phyloP scores from a whole-genome alignment of 1,140 invertebrate species.

The Trichonephila inaurata region DNA sequence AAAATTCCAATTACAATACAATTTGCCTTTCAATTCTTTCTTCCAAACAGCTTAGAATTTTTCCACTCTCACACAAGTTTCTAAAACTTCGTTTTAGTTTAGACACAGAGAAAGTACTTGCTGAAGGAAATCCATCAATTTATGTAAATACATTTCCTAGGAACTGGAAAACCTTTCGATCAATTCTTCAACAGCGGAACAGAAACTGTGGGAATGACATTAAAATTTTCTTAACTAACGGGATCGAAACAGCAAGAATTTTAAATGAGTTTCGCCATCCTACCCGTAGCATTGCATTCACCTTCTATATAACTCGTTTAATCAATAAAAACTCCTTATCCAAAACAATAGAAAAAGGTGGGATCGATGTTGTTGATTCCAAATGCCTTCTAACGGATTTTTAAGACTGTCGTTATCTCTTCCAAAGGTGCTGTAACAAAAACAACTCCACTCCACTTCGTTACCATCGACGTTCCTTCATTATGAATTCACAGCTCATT shows the following conservation, averaged over 20 bases:
- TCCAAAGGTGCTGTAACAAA: background rate
- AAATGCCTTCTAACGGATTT: background rate
- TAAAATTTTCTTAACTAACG: background rate
- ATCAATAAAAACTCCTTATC: background rate
- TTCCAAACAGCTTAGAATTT: too few relatives aligned
- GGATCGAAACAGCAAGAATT: background rate
- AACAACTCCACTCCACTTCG: background rate
- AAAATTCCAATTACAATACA: too few relatives aligned
- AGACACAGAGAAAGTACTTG: background rate
- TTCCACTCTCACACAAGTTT: too few relatives aligned
- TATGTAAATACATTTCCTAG: background rate
- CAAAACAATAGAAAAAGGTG: background rate
- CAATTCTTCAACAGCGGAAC: background rate
- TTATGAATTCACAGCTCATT: constrained; percentile 62
- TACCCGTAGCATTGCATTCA: background rate
- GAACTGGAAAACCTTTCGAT: background rate
- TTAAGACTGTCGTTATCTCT: background rate
- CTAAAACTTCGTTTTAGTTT: too few relatives aligned
- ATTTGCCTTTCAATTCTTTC: too few relatives aligned
- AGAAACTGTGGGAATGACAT: background rate
- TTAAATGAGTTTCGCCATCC: background rate
- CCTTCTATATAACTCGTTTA: background rate
- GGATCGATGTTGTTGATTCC: background rate
- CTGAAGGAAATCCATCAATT: background rate
- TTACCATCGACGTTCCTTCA: constrained; percentile 35